Base-by-base conservation (phyloP, 2,797 vertebrate species). In the Manis pentadactyla region DNA sequence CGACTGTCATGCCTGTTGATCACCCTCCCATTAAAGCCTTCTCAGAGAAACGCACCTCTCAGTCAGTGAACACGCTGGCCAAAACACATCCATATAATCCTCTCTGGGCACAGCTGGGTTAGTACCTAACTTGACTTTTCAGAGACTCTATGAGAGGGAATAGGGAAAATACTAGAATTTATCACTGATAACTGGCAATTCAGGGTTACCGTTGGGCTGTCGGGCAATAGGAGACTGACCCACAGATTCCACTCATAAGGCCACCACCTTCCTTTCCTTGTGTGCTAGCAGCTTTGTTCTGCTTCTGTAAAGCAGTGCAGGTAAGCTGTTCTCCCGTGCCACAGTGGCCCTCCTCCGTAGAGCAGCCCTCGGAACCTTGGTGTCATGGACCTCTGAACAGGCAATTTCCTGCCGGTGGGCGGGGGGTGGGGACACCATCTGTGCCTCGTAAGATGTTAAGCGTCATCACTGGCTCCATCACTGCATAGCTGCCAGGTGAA, bases 51-150 rank as follows among this genome's bases (percentile, higher is more conserved):
- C 99, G 98, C 14, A 98, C 99, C 11, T 99, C 99, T 0, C 98
- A 99, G 85, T 99, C 98, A 0, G 99, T 99, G 95, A 99, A 98
- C 97, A 98, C 98, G 96, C 98, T 99, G 97, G 99, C 99, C 92
- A 99, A 99, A 97, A 99, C 99, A 5, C 99, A 99, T 86, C 99
- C 99, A 0, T 99, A 99, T 73, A 99, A 99, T 91, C 99, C 99
- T 86, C 98, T 99, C 78, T 99, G 99, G 99, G 99, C 99, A 69
- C 99, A 99, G 87, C 98, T 99, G 93, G 99, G 99, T 99, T 78
- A 98, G 99, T 99, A 95, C 42, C 39, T 94, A n/a, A 53, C 19
- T 34, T 53, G 49, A 25, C n/a, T 46, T 0, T 37, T 63, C 37
- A 2, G 34, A 94, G 94, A 53, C 42, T 37, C 5, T 42, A 0